Evolutionary conservation across 2,113 vertebrate species (phyloP), one percentile per base, ranked within the genome.

Genomic region (Lucifuga dentata): DNA sequence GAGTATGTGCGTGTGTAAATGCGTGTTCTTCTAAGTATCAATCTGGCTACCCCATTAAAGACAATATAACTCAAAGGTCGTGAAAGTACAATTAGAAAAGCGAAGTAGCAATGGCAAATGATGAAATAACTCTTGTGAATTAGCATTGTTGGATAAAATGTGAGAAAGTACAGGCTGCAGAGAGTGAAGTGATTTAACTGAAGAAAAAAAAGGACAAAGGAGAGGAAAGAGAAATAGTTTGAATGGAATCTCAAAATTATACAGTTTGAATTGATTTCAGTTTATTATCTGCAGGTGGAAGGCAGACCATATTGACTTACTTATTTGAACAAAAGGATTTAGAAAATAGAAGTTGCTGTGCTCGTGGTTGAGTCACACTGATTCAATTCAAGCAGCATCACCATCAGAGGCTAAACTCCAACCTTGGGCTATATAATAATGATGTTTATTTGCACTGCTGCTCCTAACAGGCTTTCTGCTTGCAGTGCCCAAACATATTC

Each of bases 401-500:
- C 66, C 46, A 77, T 66, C 49, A 35, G 24, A 69, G 35, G 62
- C 67, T 69, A 75, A 78, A 67, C 49, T 73, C 41, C 60, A 43
- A 81, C 85, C 73, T 32, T 12, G 71, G 83, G 78, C 76, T 80
- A 66, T 57, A 49, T 78, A 79, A 75, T 83, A 86, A 85, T 83
- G 66, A 81, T 83, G 80, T 78, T 76, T 79, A 81, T 81, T 74
- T 81, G 64, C 66, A 83, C 80, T 57, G 53, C 46, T 61, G 59
- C 62, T 76, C 61, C 66, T 68, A 60, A 81, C 58, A 36, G 29
- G 68, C 32, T 46, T 46, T 70, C 50, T 15, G 46, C 66, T 77
- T 33, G 72, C 74, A 62, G 76, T 58, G 36, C 66, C 33, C 70
- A 76, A 75, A 26, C 55, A 60, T 8, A 78, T 67, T 64, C 68